Percentiles rank a stretch among this genome's conserved stretches.
phyloP scores from a whole-genome alignment of 2,113 vertebrate species.

The Psophia crepitans region DNA sequence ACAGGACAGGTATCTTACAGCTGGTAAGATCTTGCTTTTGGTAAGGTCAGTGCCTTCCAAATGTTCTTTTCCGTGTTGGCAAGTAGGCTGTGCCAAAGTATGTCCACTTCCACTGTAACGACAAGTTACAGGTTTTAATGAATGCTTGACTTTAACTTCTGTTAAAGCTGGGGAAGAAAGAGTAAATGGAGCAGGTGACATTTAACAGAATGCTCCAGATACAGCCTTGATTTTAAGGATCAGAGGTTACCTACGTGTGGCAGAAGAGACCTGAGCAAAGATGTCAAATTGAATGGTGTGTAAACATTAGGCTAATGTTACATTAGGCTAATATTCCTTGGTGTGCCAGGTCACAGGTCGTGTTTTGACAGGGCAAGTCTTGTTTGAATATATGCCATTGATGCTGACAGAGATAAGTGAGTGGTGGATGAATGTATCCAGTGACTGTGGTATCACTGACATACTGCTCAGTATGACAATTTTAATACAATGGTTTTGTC shows the following conservation, averaged over 20 bases:
- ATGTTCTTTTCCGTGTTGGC: neutral
- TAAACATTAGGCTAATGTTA: neutral
- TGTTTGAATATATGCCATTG: neutral
- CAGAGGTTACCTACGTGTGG: neutral
- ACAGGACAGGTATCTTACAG: neutral
- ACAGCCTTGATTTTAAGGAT: conserved; percentile 12
- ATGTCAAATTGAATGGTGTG: neutral
- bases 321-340: neutral
- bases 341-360: neutral
- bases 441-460: neutral
- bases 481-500: neutral
- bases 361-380: conserved; percentile 13
- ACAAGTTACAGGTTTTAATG: neutral
- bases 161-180: neutral
- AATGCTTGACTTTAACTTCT: neutral
- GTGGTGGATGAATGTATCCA: neutral
- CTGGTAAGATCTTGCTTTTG: neutral
- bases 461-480: neutral
- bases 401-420: neutral
- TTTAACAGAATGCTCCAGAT: neutral
- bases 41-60: neutral
- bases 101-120: neutral
- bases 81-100: neutral
- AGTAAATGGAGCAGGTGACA: neutral
- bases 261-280: conserved; percentile 10